Percentiles rank a stretch among this genome's conserved stretches.
Conservation (phyloP, 1,140 invertebrate genomes). For the Orius insidiosus region DNA sequence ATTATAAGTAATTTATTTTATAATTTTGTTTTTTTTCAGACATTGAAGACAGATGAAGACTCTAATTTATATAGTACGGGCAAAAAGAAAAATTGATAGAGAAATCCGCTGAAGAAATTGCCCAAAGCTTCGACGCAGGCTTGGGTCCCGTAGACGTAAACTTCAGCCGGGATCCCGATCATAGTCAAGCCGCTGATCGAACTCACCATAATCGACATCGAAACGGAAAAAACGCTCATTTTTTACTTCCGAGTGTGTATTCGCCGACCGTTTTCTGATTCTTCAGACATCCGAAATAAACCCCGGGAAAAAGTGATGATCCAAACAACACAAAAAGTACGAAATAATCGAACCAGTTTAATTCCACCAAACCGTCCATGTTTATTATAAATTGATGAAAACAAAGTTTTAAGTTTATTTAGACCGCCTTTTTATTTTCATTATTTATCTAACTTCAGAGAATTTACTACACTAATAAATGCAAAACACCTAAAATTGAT, state of each 20-base stretch:
- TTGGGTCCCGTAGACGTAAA: constrained; percentile 68
- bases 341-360: constrained; percentile 47
- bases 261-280: constrained; percentile 36
- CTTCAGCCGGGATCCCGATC: constrained; percentile 70
- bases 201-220: constrained; percentile 67
- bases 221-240: constrained; percentile 57
- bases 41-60: constrained; percentile 52
- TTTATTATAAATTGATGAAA: too few species aligned
- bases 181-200: constrained; percentile 68
- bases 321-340: constrained; percentile 43
- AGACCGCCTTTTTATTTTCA: too few species aligned
- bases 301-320: constrained; percentile 56
- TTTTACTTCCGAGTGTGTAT: constrained; percentile 51
- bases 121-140: constrained; percentile 43
- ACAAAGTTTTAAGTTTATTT: too few species aligned
- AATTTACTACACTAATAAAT: too few species aligned
- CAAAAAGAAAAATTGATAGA: constrained; percentile 42
- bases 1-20: constrained; percentile 35
- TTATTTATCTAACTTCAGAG: too few species aligned
- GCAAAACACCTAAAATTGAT: too few species aligned
- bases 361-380: too few species aligned
- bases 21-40: neutral
- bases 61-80: constrained; percentile 59
- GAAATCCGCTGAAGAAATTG: constrained; percentile 37
- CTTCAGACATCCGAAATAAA: constrained; percentile 48